Evolutionary conservation across 1,140 invertebrate species (phyloP), one percentile per base, ranked within the genome.

Genomic region (Drosophila sp.): DNA sequence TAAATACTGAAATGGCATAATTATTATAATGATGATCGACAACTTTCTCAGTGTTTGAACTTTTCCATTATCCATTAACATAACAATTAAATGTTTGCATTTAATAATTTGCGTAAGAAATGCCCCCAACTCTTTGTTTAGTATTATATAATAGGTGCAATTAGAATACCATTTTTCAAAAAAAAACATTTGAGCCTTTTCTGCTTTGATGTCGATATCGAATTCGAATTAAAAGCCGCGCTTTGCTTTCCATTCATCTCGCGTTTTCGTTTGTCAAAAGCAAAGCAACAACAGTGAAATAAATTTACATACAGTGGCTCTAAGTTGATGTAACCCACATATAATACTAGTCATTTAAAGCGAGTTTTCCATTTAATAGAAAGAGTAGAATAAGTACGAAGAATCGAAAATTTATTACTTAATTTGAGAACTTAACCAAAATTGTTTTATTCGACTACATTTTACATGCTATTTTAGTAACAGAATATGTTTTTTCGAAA

Each of bases 1-100:
- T 36, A 38, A 38, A 61, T 61, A 38, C 45, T 34, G 14, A 34
- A 27, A 34, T 48, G n/a, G 5, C 58, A 61, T 61, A 36, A 59
- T 46, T 38, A 43, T 59, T 11, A 38, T 38, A n/a, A 38, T 38
- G 32, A 53, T 53, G 16, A 48, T 46, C 53, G 46, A 29, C 54
- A 87, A 87, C 81, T 86, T 86, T 86, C 81, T 78, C 81, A 81
- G 71, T 72, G 41, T 62, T 38, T 25, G 48, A 36, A 50, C 53
- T 64, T 59, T 32, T 14, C 18, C 7, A 53, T 46, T 58, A 32
- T 18, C 9, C 59, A 38, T 81, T 86, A 76, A 63, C 81, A 87
- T 78, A 73, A 87, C 73, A 78, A 78, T 87, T 81, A 86, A 86
- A 62, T 65, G 29, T 57, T 76, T 51, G 34, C 27, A 50, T 50